These are phyloP conservation scores for Lasius fuliginosus DNA, from an alignment of 2,888 invertebrate species.

Conservation along the genomic window DNA sequence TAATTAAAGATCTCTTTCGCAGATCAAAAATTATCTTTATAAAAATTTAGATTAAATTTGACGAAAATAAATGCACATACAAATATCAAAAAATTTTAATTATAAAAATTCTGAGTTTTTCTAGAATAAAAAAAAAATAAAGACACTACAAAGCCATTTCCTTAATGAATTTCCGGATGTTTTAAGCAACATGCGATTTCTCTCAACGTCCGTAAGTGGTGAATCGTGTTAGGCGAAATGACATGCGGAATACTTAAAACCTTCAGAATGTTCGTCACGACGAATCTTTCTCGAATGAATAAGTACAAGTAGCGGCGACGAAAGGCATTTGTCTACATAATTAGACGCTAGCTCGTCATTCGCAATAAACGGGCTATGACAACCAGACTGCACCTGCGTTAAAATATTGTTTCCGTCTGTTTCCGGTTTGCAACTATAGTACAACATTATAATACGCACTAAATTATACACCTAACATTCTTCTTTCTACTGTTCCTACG, in stretches of 20 bases:
- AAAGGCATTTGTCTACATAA: slow-evolving; percentile 56
- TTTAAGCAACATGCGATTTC: not conserved
- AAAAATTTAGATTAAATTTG: not conserved
- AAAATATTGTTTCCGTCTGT: slow-evolving; percentile 28
- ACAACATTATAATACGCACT: slow-evolving; percentile 23
- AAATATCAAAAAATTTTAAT: not conserved
- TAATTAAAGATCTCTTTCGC: not conserved
- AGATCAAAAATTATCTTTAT: not conserved
- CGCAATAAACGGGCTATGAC: slow-evolving; percentile 34
- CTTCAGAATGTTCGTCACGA: slow-evolving; percentile 43
- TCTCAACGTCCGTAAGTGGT: not conserved
- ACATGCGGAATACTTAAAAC: slow-evolving; percentile 58
- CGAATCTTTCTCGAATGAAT: not conserved
- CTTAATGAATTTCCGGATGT: not conserved
- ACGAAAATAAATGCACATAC: not conserved
- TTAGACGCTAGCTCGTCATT: slow-evolving; percentile 46
- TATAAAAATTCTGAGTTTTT: not conserved
- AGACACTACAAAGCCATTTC: not conserved
- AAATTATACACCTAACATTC: slow-evolving; percentile 40
- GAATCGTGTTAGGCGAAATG: slow-evolving; percentile 29
- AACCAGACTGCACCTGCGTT: slow-evolving; percentile 56
- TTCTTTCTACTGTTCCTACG: not conserved
- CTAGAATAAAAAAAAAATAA: not conserved
- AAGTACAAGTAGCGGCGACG: slow-evolving; percentile 32
- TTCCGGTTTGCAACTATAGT: slow-evolving; percentile 37